Evolutionary conservation across 2,888 invertebrate species (phyloP).

Genomic region (Leptopilina myrica): DNA sequence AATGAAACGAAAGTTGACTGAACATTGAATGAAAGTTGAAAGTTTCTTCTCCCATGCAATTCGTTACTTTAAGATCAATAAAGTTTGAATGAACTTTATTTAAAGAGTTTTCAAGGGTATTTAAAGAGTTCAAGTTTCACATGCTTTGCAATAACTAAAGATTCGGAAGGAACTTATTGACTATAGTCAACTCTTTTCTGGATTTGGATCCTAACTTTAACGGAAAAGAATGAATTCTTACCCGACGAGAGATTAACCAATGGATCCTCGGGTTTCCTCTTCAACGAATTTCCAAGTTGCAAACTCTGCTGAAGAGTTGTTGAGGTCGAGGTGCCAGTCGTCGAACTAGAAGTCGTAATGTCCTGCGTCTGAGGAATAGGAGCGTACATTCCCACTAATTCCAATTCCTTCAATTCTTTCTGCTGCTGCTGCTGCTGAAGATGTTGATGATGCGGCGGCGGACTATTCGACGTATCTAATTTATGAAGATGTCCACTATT

Average conservation of each 20-base stretch:
- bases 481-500: slow-evolving; percentile 73
- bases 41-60: no score
- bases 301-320: slow-evolving; percentile 73
- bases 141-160: no score
- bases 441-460: slow-evolving; percentile 74
- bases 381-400: slow-evolving; percentile 73
- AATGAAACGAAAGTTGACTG: no score
- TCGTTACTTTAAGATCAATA: no score
- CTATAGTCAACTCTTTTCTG: no score
- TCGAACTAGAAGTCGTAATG: slow-evolving; percentile 76
- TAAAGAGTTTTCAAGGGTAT: no score
- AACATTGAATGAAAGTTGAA: no score
- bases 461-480: slow-evolving; percentile 77
- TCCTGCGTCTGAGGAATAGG: slow-evolving; percentile 75
- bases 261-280: slow-evolving; percentile 71
- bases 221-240: slow-evolving; percentile 52
- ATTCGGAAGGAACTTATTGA: no score
- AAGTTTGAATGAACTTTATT: no score
- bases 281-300: slow-evolving; percentile 70
- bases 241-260: slow-evolving; percentile 70
- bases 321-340: slow-evolving; percentile 72
- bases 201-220: no score
- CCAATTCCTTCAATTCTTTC: slow-evolving; percentile 74
- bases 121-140: no score
- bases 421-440: slow-evolving; percentile 75